Percentiles rank a stretch among this genome's conserved stretches.
Conservation (phyloP, 2,797 vertebrate genomes). For the Rhinichthys osculus region DNA sequence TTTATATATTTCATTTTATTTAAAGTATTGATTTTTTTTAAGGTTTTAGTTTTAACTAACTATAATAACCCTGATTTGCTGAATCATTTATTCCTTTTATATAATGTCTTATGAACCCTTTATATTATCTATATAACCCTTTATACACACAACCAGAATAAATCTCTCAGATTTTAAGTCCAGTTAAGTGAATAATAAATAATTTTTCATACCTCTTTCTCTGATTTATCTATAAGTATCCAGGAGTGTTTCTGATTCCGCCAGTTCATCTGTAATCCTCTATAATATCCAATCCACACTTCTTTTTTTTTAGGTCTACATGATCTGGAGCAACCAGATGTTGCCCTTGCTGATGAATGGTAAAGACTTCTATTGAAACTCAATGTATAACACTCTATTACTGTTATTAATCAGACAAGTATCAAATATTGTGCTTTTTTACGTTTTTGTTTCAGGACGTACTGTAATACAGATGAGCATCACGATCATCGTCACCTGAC, state of each 20-base stretch:
- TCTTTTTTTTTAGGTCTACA: slow-evolving; percentile 85
- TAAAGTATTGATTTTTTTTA: not conserved
- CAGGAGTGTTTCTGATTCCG: not conserved
- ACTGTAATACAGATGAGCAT: slow-evolving; percentile 95
- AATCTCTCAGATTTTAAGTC: not conserved
- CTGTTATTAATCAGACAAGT: not conserved
- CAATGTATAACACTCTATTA: not conserved
- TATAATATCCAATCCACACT: slow-evolving; percentile 66
- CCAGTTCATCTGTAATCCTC: slow-evolving; percentile 46
- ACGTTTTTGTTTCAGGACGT: slow-evolving; percentile 82
- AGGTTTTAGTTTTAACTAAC: not conserved
- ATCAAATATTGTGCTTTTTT: not conserved
- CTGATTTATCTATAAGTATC: not conserved
- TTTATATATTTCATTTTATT: not conserved
- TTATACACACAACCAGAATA: not conserved
- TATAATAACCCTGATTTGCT: not conserved
- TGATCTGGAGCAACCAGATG: slow-evolving; percentile 97
- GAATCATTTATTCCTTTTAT: not conserved
- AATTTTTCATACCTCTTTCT: not conserved
- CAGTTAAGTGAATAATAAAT: not conserved
- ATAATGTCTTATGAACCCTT: not conserved
- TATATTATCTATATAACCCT: not conserved
- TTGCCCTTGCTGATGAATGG: slow-evolving; percentile 98
- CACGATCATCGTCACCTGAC: slow-evolving; percentile 94
- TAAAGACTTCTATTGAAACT: slow-evolving; percentile 72